Evolutionary conservation across 1,140 invertebrate genomes (phyloP).

Genomic region (Drosophila gunungcola): DNA sequence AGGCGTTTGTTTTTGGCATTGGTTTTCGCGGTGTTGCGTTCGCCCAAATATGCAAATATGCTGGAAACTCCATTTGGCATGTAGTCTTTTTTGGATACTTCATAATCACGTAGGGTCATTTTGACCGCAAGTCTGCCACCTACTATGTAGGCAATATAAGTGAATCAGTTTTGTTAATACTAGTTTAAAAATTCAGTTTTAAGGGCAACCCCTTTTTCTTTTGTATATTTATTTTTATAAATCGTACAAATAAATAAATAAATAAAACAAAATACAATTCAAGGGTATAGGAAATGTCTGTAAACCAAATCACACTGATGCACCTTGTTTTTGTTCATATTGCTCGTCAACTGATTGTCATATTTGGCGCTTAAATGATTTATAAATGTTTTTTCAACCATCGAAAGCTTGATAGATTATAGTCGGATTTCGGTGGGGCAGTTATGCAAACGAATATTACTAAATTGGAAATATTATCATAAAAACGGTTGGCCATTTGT

Average conservation of each 20-base stretch:
- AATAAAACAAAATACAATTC: background rate
- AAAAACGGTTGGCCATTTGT: constrained; percentile 32
- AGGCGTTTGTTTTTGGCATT: constrained; percentile 13
- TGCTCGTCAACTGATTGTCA: constrained; percentile 36
- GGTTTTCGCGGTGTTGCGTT: constrained; percentile 1
- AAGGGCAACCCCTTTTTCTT: too few relatives aligned
- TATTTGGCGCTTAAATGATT: constrained; percentile 57
- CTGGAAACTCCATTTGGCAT: constrained; percentile 22
- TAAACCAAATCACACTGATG: too few relatives aligned
- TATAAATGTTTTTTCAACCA: constrained; percentile 49
- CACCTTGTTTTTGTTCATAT: constrained; percentile 12
- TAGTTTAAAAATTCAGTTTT: too few relatives aligned
- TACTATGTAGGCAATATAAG: background rate
- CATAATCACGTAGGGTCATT: background rate
- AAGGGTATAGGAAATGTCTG: constrained; percentile 4
- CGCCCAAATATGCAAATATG: constrained; percentile 25
- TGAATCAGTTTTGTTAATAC: too few relatives aligned
- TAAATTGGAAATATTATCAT: constrained; percentile 20
- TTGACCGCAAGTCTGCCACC: background rate
- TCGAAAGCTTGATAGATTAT: constrained; percentile 45
- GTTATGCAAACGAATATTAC: constrained; percentile 14
- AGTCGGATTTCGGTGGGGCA: constrained; percentile 21
- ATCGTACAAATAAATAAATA: background rate
- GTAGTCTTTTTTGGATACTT: constrained; percentile 4
- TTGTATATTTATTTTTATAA: too few relatives aligned